Base-by-base conservation (phyloP, 2,888 invertebrate species). In the Campoplex nolae region DNA sequence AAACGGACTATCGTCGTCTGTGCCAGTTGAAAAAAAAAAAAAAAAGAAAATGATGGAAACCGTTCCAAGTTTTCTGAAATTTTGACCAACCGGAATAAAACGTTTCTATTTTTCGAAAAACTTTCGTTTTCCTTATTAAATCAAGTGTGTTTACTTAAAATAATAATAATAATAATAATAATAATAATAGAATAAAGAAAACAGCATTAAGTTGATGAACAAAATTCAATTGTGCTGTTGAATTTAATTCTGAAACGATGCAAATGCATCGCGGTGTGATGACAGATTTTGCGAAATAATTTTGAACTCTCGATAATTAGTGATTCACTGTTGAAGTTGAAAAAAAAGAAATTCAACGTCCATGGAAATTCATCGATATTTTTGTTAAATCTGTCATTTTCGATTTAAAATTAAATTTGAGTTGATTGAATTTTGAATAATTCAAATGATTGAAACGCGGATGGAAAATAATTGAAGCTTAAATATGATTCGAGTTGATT, bases 1-100 rank as follows among this genome's bases (percentile, higher is more conserved):
- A 79, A 79, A 79, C 54, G 35, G 58, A 42, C 45, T 71, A 35
- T 35, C 75, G 23, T 23, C 23, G 38, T 54, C 9, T 74, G 48
- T 38, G 56, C 16, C 23, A 42, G 76, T 62, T 65, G 9, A 65
- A 38, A 77, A 23, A 23, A 23, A 23, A 23, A 23, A 23, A 23
- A 23, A 23, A 23, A 23, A 23, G 0, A 23, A 23, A 76, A 51
- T 28, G 18, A 56, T 38, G 3, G 8, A 56, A 56, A 54, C 9
- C 23, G 23, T 2, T 74, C 35, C 11, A 38, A 74, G 23, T 3
- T 51, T 48, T 32, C 13, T 35, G 18, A 18, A 54, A 71, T 32
- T 51, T 51, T 9, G 1, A 2, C 1, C 1, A 71, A 32, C 16
- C 32, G 3, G 2, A 1, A 42, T 23, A 70, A 23, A 70, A 32